Evolutionary conservation across 1,140 invertebrate genomes (phyloP).

Genomic region (Trialeurodes vaporariorum): DNA sequence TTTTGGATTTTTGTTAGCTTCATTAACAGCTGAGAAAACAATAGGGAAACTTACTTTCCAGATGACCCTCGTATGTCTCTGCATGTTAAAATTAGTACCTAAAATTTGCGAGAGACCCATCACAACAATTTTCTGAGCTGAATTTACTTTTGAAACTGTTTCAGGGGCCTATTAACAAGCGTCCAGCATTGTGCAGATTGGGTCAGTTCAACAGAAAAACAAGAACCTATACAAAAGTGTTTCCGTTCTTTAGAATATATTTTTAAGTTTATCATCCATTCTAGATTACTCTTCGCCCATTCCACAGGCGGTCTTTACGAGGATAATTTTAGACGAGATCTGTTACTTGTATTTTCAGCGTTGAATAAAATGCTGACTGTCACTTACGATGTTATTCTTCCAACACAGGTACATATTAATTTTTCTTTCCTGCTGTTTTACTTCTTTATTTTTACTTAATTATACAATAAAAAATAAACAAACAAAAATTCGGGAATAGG

Average conservation of each 20-base stretch:
- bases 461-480: no score
- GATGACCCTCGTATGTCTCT: no score
- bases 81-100: no score
- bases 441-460: constrained; percentile 3
- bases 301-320: constrained; percentile 79
- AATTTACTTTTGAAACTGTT: constrained; percentile 23
- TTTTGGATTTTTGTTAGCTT: no score
- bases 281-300: constrained; percentile 71
- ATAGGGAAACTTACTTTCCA: no score
- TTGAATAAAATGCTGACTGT: constrained; percentile 61
- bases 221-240: constrained; percentile 80
- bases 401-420: constrained; percentile 51
- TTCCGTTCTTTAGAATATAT: constrained; percentile 87
- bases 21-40: no score
- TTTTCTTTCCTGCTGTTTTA: background rate
- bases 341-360: constrained; percentile 60
- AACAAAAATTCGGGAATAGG: no score
- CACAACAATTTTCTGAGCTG: no score
- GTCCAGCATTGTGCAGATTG: constrained; percentile 85
- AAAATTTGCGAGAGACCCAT: no score
- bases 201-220: constrained; percentile 68
- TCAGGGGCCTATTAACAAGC: constrained; percentile 67
- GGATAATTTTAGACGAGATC: constrained; percentile 66
- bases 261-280: constrained; percentile 91
- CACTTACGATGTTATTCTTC: constrained; percentile 56